A percentile compares a stretch with the other conserved stretches of the same genome.
These are phyloP conservation scores for Nixonia krombeini DNA, from an alignment of 1,140 invertebrate species.

Conservation along the genomic window DNA sequence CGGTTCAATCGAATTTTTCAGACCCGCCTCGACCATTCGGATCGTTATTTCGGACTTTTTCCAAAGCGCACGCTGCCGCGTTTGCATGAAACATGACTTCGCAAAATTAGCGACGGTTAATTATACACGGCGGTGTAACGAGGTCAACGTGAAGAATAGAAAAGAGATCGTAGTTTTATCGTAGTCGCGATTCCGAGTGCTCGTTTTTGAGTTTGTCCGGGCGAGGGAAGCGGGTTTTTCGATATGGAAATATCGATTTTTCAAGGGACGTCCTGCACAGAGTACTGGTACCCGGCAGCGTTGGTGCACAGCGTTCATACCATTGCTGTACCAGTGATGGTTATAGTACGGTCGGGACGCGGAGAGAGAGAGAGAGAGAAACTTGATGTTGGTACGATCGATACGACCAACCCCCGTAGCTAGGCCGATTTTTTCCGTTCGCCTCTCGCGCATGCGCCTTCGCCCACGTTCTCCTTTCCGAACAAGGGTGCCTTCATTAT, in stretches of 20 bases:
- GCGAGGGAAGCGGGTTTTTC: not conserved
- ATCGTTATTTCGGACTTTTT: too few species aligned
- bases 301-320: constrained; percentile 29
- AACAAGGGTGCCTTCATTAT: constrained; percentile 57
- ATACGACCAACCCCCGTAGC: constrained; percentile 63
- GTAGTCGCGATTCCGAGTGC: too few species aligned
- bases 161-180: too few species aligned
- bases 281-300: constrained; percentile 32
- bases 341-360: constrained; percentile 38
- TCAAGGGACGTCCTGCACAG: not conserved
- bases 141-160: too few species aligned
- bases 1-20: too few species aligned
- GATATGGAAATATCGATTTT: constrained; percentile 9
- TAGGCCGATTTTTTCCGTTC: constrained; percentile 68
- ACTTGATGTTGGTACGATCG: constrained; percentile 65
- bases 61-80: too few species aligned
- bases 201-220: not conserved
- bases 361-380: constrained; percentile 35
- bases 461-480: constrained; percentile 29
- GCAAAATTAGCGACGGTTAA: too few species aligned
- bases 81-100: too few species aligned
- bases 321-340: constrained; percentile 44
- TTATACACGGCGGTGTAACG: too few species aligned
- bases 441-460: constrained; percentile 59
- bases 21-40: too few species aligned